Base-by-base conservation (phyloP, 2,888 invertebrate species). In the Amaurobius ferox region DNA sequence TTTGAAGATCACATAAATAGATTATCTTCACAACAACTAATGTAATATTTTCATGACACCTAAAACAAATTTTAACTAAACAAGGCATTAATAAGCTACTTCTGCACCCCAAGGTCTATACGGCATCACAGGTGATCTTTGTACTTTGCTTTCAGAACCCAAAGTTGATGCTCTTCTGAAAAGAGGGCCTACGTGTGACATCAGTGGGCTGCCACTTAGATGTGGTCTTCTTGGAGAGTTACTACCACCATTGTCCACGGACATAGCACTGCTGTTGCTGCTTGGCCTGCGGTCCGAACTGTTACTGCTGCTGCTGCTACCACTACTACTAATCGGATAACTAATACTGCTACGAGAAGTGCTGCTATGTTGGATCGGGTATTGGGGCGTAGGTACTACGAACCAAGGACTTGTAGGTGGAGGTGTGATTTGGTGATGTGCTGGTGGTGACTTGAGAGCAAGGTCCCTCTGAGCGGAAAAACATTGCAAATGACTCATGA, bases 41-140 rank as follows among this genome's bases (percentile, higher is more conserved):
- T n/a, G n/a, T n/a, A n/a, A n/a, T n/a, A n/a, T n/a, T n/a, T n/a
- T n/a, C n/a, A n/a, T n/a, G n/a, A n/a, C n/a, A n/a, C n/a, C n/a
- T n/a, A n/a, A n/a, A n/a, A n/a, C n/a, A n/a, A n/a, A n/a, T n/a
- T n/a, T n/a, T n/a, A n/a, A n/a, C n/a, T n/a, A n/a, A n/a, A n/a
- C n/a, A n/a, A n/a, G 29, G 3, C n/a, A 26, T 90, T 88, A 98
- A 92, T 98, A 98, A 1, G 97, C 98, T 89, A 98, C 93, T 92
- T 98, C 98, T 0, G 97, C 96, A 0, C 98, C 98, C 98, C 98
- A 98, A 0, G 98, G 98, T 89, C 98, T 93, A 91, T 98, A 98
- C 0, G 98, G 98, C 90, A 97, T 97, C 35, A 91, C 90, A 3
- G 90, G 80, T 13, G 87, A 78, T 32, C 78, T 32, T 23, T 81